These are phyloP conservation scores for Barnardius zonarius DNA, from an alignment of 2,113 vertebrate species.

Conservation along the genomic window DNA sequence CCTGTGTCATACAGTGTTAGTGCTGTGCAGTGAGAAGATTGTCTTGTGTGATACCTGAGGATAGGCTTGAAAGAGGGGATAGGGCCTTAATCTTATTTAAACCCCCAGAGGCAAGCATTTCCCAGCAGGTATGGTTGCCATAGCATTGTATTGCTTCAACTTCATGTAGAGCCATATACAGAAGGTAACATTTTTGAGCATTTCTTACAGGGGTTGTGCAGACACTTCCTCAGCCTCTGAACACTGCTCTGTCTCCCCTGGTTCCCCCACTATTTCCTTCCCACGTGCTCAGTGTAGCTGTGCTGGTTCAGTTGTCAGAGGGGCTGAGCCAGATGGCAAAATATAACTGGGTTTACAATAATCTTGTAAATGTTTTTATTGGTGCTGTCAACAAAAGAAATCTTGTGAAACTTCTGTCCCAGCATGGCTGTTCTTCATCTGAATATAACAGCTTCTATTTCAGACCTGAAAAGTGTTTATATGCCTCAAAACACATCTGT, in stretches of 20 bases:
- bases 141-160: background rate
- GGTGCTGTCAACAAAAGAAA: background rate
- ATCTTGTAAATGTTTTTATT: background rate
- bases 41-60: background rate
- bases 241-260: background rate
- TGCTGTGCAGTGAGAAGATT: background rate
- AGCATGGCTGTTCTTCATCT: background rate
- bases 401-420: background rate
- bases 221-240: background rate
- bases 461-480: background rate
- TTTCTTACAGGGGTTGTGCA: background rate
- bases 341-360: background rate
- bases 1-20: too few species aligned
- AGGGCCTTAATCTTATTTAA: background rate
- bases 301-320: background rate
- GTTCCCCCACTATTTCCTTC: background rate
- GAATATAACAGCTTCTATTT: background rate
- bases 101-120: background rate
- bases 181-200: background rate
- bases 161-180: background rate
- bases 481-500: slow-evolving; percentile 12
- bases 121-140: background rate
- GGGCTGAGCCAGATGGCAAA: slow-evolving; percentile 35
- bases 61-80: background rate
- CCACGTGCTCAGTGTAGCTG: background rate